These are phyloP conservation scores for Anas platyrhynchos DNA, from an alignment of 2,113 vertebrate genomes.

Conservation along the genomic window DNA sequence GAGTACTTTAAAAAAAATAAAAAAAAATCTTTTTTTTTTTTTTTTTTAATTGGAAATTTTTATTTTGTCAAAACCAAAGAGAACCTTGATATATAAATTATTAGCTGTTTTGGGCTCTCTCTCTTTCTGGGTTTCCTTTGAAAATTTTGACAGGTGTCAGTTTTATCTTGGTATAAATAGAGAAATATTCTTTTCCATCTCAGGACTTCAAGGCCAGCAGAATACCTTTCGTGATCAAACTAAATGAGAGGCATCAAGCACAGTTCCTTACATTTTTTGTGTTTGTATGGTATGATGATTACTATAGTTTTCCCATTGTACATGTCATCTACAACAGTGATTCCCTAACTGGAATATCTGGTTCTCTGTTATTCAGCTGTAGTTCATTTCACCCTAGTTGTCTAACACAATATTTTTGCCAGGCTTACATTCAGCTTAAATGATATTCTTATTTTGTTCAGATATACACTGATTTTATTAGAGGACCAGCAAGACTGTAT, in stretches of 20 bases:
- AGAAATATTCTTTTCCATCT: background rate
- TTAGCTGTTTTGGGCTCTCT: background rate
- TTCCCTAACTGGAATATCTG: background rate
- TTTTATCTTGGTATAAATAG: background rate
- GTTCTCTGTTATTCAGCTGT: background rate
- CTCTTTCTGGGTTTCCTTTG: background rate
- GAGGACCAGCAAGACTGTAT: background rate
- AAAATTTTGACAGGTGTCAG: background rate
- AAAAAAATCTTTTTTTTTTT: background rate
- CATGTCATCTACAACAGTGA: background rate
- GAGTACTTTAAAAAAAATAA: too few species aligned
- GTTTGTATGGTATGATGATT: background rate
- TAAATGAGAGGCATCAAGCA: background rate
- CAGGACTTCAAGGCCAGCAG: background rate
- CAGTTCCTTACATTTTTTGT: background rate
- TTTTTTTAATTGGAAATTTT: background rate
- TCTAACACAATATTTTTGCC: background rate
- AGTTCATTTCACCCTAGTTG: background rate
- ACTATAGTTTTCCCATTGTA: background rate
- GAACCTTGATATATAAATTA: background rate
- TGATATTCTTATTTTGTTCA: background rate
- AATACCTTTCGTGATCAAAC: background rate
- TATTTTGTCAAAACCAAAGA: background rate
- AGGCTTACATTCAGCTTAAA: background rate
- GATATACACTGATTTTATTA: background rate